These are phyloP conservation scores for Pseudomyrmex gracilis DNA, from an alignment of 1,140 invertebrate species.

Conservation along the genomic window DNA sequence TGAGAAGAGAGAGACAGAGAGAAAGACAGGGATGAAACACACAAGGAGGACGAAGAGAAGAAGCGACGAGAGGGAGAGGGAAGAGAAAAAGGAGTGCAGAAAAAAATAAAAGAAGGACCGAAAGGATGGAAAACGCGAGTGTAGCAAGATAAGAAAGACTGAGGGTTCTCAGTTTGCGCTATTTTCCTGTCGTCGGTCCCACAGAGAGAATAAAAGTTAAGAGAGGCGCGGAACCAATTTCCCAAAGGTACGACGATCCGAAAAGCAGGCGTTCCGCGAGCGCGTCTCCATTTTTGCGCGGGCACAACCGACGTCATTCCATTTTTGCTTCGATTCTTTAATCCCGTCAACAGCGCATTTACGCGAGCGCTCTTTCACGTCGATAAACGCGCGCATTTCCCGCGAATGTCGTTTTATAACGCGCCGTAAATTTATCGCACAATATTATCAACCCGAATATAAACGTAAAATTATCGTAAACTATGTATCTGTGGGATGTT, in stretches of 20 bases:
- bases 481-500: too few relatives aligned
- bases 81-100: neutral
- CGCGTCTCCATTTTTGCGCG: slow-evolving; percentile 19
- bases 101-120: neutral
- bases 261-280: slow-evolving; percentile 71
- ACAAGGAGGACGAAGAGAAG: neutral
- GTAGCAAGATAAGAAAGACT: slow-evolving; percentile 70
- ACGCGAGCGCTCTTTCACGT: neutral
- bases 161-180: slow-evolving; percentile 73
- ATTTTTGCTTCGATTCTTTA: slow-evolving; percentile 7
- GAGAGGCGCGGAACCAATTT: slow-evolving; percentile 79
- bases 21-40: neutral
- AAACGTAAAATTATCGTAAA: neutral
- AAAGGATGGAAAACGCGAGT: slow-evolving; percentile 59
- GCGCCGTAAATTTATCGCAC: neutral
- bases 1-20: neutral
- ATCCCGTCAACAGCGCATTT: slow-evolving; percentile 2
- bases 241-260: slow-evolving; percentile 75
- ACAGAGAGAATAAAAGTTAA: slow-evolving; percentile 81
- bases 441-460: neutral
- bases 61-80: neutral
- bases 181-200: slow-evolving; percentile 78
- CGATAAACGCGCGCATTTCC: neutral
- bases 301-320: too few relatives aligned
- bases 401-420: neutral